phyloP scores from a whole-genome alignment of 1,140 invertebrate species.

The Tribolium madens region DNA sequence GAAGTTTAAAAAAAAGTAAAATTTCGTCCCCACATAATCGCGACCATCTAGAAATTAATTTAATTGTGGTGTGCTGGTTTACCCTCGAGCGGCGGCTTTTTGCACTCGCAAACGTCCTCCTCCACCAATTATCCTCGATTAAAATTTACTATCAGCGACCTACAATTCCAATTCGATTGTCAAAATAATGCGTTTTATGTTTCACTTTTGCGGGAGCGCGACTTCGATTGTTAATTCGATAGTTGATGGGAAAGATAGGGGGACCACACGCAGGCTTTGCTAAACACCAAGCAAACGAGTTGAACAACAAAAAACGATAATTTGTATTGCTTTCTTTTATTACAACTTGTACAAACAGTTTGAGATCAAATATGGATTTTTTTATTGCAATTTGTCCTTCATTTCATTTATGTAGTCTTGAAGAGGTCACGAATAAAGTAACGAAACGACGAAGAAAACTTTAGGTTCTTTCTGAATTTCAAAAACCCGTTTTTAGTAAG shows the following conservation, averaged over 20 bases:
- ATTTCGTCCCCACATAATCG: slow-evolving; percentile 25
- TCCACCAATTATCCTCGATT: slow-evolving; percentile 4
- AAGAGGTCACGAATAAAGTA: too few species aligned
- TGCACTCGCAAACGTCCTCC: background rate
- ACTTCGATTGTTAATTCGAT: slow-evolving; percentile 11
- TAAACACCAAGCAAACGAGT: too few species aligned
- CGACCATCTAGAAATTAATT: slow-evolving; percentile 34
- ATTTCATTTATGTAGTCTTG: too few species aligned
- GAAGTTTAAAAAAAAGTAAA: slow-evolving; percentile 22
- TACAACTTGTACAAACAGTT: too few species aligned
- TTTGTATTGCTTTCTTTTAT: too few species aligned
- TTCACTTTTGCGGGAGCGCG: background rate
- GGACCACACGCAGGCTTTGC: background rate
- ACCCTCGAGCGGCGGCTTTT: background rate
- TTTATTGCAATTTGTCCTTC: too few species aligned
- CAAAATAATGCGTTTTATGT: slow-evolving; percentile 9
- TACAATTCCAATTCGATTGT: slow-evolving; percentile 36
- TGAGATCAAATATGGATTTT: too few species aligned
- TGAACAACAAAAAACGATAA: too few species aligned
- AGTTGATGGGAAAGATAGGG: background rate
- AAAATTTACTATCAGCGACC: slow-evolving; percentile 13
- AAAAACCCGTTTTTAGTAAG: too few species aligned
- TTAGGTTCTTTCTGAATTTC: too few species aligned
- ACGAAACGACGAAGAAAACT: too few species aligned
- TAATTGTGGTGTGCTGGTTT: slow-evolving; percentile 10